Conservation (phyloP, 2,888 invertebrate species). For the Rhodophaea formosa region DNA sequence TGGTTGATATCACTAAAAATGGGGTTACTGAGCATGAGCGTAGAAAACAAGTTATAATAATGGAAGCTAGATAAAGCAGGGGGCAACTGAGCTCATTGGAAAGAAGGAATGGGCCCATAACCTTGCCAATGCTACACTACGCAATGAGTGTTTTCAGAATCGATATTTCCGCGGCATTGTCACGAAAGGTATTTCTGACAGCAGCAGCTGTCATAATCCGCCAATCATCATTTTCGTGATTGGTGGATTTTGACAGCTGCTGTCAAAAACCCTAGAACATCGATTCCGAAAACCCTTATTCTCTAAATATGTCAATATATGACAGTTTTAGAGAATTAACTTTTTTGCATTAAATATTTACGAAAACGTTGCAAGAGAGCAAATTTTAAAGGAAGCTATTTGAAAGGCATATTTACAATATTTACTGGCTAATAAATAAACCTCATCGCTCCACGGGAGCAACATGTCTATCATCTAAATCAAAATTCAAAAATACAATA, state of each 20-base stretch:
- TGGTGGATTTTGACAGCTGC: too few relatives aligned
- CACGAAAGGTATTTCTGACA: too few relatives aligned
- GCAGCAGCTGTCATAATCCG: too few relatives aligned
- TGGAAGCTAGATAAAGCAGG: background rate
- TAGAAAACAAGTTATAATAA: background rate
- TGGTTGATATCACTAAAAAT: too few relatives aligned
- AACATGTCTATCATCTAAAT: too few relatives aligned
- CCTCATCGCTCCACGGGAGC: too few relatives aligned
- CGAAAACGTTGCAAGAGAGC: slow-evolving; percentile 1
- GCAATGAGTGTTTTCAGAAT: too few relatives aligned
- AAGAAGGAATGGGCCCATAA: background rate
- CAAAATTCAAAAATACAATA: too few relatives aligned
- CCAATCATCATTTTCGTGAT: too few relatives aligned
- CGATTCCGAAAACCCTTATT: background rate
- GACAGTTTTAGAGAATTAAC: background rate
- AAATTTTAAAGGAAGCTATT: slow-evolving; percentile 1
- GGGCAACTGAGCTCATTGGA: background rate
- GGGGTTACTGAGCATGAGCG: background rate
- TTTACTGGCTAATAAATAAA: background rate
- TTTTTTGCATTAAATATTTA: background rate
- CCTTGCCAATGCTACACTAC: background rate
- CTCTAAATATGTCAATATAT: background rate
- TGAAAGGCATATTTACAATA: slow-evolving; percentile 4
- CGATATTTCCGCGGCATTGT: too few relatives aligned
- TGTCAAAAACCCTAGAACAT: too few relatives aligned